Conservation (phyloP, 1,140 invertebrate species). For the Bombus difficillimus region DNA sequence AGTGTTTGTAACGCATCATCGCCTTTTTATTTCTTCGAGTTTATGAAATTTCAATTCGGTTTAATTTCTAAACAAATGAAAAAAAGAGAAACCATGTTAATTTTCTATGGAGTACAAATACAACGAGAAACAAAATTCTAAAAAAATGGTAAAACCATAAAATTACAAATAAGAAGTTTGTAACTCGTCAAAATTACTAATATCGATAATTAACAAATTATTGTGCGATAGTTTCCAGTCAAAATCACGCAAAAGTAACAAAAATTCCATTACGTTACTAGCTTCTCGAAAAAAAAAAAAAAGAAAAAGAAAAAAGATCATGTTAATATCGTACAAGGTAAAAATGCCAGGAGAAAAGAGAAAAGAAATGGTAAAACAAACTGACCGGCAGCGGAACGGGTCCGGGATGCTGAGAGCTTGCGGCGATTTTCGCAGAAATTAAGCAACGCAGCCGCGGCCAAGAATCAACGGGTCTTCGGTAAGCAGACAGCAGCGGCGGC, state of each 20-base stretch:
- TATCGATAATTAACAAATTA: background rate
- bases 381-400: constrained; percentile 9
- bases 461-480: constrained; percentile 23
- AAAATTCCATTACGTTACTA: background rate
- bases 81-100: too few species aligned
- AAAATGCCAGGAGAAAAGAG: background rate
- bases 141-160: too few species aligned
- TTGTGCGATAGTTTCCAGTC: background rate
- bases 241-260: background rate
- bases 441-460: constrained; percentile 8
- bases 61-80: too few species aligned
- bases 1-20: too few species aligned
- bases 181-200: background rate
- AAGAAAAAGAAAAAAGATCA: background rate
- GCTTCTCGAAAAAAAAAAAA: background rate
- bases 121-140: too few species aligned
- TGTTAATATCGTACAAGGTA: background rate
- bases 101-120: too few species aligned
- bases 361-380: background rate
- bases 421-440: constrained; percentile 38
- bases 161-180: too few species aligned
- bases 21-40: too few species aligned
- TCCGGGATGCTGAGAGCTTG: constrained; percentile 23
- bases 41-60: too few species aligned
- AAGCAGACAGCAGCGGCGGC: constrained; percentile 1